These are phyloP conservation scores for Phocoena phocoena DNA, from an alignment of 2,113 vertebrate species.

Conservation along the genomic window DNA sequence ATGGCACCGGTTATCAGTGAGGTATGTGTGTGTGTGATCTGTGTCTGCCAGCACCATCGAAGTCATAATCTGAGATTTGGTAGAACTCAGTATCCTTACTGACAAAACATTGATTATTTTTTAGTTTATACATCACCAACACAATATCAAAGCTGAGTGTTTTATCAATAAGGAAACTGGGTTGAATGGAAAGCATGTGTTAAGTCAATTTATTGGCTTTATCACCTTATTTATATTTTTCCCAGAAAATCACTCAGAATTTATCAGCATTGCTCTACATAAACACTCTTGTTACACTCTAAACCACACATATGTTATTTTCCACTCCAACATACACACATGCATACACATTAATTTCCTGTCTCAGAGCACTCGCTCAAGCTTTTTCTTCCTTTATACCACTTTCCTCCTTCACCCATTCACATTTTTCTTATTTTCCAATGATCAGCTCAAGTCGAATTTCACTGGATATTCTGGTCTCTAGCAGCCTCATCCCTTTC, in stretches of 20 bases:
- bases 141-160: background rate
- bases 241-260: background rate
- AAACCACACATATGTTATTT: background rate
- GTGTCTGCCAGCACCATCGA: background rate
- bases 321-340: background rate
- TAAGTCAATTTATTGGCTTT: background rate
- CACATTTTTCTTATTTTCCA: background rate
- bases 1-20: conserved; percentile 63
- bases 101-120: background rate
- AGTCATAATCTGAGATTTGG: too few species aligned
- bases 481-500: background rate
- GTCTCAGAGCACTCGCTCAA: fast-evolving
- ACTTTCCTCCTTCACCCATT: background rate
- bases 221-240: background rate
- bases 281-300: background rate
- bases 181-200: background rate
- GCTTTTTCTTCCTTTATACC: background rate
- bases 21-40: background rate
- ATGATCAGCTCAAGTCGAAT: background rate
- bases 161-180: background rate
- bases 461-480: background rate
- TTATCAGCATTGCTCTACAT: background rate
- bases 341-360: background rate
- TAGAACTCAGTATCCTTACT: background rate
- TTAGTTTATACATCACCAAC: background rate